Percentiles rank a stretch among this genome's conserved stretches.
Evolutionary conservation across 2,113 vertebrate genomes (phyloP).

Genomic region (Cardinalis cardinalis): DNA sequence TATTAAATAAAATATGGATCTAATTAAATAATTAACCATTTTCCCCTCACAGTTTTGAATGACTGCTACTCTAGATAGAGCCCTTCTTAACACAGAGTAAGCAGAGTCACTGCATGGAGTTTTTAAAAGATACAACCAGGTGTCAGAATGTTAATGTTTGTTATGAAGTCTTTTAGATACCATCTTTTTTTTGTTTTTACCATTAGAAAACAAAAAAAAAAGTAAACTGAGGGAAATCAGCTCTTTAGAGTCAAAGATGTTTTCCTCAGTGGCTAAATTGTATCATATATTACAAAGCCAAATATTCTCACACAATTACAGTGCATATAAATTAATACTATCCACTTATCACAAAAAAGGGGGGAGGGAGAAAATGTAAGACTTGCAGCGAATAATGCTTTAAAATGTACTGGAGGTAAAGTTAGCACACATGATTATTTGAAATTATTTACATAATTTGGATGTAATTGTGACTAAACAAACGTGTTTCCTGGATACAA

Average conservation of each 20-base stretch:
- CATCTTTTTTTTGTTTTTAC: background rate
- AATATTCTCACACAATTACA: background rate
- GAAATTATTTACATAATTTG: background rate
- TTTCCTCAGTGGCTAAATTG: background rate
- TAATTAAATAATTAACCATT: background rate
- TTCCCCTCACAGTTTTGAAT: background rate
- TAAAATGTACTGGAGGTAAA: background rate
- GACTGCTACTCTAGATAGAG: background rate
- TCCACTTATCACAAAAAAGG: accelerated
- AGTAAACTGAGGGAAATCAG: background rate
- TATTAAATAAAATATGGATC: background rate
- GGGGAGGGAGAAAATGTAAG: background rate
- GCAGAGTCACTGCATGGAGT: background rate
- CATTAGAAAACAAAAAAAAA: background rate
- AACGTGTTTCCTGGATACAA: background rate
- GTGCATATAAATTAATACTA: background rate
- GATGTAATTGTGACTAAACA: background rate
- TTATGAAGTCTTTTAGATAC: background rate
- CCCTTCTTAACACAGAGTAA: background rate
- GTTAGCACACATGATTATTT: background rate
- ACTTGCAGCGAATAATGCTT: background rate
- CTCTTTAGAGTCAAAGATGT: background rate
- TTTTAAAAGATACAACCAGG: background rate
- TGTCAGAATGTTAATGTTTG: background rate
- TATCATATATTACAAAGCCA: background rate